Evolutionary conservation across 2,797 vertebrate genomes (phyloP), one percentile per base, ranked within the genome.

Genomic region (Chelmon rostratus): DNA sequence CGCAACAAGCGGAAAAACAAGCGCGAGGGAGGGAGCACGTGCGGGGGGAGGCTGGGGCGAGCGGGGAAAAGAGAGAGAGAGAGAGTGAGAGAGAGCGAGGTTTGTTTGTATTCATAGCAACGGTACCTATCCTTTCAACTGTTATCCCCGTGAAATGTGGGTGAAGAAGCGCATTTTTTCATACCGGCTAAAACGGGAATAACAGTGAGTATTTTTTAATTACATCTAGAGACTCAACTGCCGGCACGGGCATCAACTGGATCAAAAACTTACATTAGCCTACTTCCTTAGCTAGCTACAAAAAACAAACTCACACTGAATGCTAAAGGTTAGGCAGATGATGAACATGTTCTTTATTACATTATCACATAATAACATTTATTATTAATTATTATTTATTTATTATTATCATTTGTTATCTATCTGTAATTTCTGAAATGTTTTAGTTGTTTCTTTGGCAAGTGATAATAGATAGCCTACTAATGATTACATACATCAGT

Each of bases 81-180:
- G 68, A 70, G 78, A 37, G 68, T 4, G 63, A 46, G 85, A 62
- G 58, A 61, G 67, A 87, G 84, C 78, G 79, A 94, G 92, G 89
- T 89, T 90, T 96, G 95, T 96, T 96, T 96, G 88, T 91, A 85
- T 89, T 92, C 90, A 83, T 91, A 92, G 92, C 92, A 94, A 94
- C 91, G 50, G 82, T 67, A 74, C 87, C 76, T 73, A 62, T 78
- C 83, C 67, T 80, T 64, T 42, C 73, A 74, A 72, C 84, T 87
- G 87, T 66, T 68, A 44, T 56, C 54, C 76, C 62, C 63, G 87
- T 33, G 73, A 80, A 79, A 83, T 59, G 86, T 78, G 79, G 73
- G 81, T 74, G 82, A 91, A 79, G 64, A 68, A 68, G 66, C 33
- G 58, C 66, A 68, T 69, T 42, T 76, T 62, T 56, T 31, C 35